Conservation (phyloP, 2,888 invertebrate genomes). For the Ctena decussata region DNA sequence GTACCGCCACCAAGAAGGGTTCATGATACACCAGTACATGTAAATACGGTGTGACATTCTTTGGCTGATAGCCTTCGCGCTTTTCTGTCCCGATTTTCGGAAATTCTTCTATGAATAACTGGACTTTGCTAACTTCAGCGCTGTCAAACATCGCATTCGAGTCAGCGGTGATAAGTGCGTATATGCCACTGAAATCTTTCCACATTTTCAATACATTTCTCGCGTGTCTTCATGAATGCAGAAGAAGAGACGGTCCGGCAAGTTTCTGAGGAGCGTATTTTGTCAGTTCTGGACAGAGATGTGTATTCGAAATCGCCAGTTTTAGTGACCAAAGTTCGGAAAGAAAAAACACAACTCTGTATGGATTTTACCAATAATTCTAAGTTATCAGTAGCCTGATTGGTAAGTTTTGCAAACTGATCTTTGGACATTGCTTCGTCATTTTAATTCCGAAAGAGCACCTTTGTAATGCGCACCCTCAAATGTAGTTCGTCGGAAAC, state of each 20-base stretch:
- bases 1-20: not conserved
- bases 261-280: not conserved
- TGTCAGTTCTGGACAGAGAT: not conserved
- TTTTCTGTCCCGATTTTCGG: not conserved
- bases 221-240: conserved; percentile 9
- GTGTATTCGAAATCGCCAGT: conserved; percentile 10
- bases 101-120: not conserved
- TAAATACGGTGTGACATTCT: conserved; percentile 4
- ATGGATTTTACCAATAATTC: not conserved
- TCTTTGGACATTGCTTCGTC: conserved; percentile 23
- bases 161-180: not conserved
- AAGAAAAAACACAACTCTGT: not conserved
- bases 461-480: conserved; percentile 34
- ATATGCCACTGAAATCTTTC: not conserved
- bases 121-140: not conserved
- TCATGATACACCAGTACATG: conserved; percentile 2
- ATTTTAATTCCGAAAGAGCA: conserved; percentile 29
- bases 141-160: not conserved
- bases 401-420: not conserved
- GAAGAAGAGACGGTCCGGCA: conserved; percentile 4
- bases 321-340: not conserved
- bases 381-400: not conserved
- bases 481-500: conserved; percentile 38
- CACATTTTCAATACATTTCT: not conserved
- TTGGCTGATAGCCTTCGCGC: conserved; percentile 19